These are phyloP conservation scores for Lepidiolamprologus cunningtoni DNA, from an alignment of 2,113 vertebrate genomes.

Conservation along the genomic window DNA sequence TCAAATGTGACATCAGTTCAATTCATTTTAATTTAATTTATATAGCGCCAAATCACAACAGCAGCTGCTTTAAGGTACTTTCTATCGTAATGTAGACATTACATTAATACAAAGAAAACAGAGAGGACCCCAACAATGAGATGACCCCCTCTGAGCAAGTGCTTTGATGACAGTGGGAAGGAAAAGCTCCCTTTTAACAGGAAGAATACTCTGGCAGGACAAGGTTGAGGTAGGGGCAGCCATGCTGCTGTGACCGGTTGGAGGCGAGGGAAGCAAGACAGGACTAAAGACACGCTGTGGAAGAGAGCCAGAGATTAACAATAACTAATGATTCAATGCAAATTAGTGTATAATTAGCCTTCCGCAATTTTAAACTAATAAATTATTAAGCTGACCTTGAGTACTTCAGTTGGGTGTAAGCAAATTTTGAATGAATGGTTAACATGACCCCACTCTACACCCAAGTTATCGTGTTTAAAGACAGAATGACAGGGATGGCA, in stretches of 20 bases:
- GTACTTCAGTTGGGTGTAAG: background rate
- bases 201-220: background rate
- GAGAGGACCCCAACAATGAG: background rate
- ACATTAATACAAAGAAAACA: background rate
- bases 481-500: background rate
- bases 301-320: background rate
- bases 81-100: background rate
- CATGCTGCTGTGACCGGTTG: background rate
- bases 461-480: background rate
- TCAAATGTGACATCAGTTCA: background rate
- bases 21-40: background rate
- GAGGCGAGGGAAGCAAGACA: background rate
- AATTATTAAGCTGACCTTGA: background rate
- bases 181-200: background rate
- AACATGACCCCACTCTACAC: background rate
- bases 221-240: background rate
- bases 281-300: background rate
- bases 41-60: background rate
- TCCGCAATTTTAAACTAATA: background rate
- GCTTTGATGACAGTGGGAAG: background rate
- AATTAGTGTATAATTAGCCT: background rate
- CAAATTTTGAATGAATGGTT: background rate
- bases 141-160: background rate
- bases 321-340: background rate
- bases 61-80: background rate